A percentile compares a stretch with the other conserved stretches of the same genome.
phyloP scores from a whole-genome alignment of 2,888 invertebrate species.

The Gari tellinella region DNA sequence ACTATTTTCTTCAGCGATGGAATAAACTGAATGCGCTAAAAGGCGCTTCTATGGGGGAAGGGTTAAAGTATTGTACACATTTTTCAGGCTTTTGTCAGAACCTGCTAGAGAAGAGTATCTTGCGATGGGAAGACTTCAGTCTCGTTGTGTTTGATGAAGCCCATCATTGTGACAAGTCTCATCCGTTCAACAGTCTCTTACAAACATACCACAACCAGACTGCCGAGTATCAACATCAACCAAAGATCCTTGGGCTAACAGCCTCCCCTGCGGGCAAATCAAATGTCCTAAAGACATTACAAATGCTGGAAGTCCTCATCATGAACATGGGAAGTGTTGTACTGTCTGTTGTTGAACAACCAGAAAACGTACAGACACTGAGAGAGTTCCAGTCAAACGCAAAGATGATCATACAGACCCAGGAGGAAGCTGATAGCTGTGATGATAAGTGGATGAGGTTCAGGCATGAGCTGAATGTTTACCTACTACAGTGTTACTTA shows the following conservation, averaged over 20 bases:
- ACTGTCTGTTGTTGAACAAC: slow-evolving; percentile 68
- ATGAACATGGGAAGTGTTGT: slow-evolving; percentile 68
- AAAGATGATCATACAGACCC: slow-evolving; percentile 43
- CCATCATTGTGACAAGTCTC: slow-evolving; percentile 80
- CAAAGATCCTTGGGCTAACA: slow-evolving; percentile 78
- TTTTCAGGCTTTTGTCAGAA: slow-evolving; percentile 75
- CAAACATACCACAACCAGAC: slow-evolving; percentile 58
- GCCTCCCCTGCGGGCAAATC: slow-evolving; percentile 80
- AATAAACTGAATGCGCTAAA: no score
- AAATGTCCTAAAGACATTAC: slow-evolving; percentile 63
- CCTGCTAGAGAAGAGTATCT: slow-evolving; percentile 61
- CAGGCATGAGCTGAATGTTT: slow-evolving; percentile 58
- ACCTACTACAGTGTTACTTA: slow-evolving; percentile 69
- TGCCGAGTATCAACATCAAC: slow-evolving; percentile 29
- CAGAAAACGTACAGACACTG: slow-evolving; percentile 48
- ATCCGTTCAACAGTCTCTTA: slow-evolving; percentile 76
- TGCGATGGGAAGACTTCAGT: slow-evolving; percentile 76
- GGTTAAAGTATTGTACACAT: not conserved
- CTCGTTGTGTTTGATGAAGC: slow-evolving; percentile 81
- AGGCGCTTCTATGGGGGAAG: no score
- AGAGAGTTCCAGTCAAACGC: slow-evolving; percentile 70
- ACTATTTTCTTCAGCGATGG: no score
- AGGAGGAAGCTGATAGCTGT: slow-evolving; percentile 18
- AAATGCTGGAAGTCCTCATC: slow-evolving; percentile 71
- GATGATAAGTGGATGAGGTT: slow-evolving; percentile 13